Base-by-base conservation (phyloP, 2,113 vertebrate genomes). In the Equus quagga region DNA sequence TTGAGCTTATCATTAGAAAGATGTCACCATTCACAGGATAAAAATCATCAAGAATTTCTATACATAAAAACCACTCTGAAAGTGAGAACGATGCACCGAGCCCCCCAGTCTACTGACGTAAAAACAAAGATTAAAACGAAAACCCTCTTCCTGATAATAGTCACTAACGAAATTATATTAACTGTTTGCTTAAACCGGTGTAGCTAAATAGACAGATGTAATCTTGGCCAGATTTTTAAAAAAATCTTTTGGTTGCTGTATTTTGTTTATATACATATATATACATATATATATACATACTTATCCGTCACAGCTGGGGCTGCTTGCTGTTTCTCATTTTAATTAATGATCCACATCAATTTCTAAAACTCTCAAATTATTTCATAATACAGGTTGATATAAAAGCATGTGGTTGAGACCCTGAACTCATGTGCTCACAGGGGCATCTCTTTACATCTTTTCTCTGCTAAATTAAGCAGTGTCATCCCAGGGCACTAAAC, bases 11-110 rank as follows among this genome's bases (percentile, higher is more conserved):
- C 64, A 26, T 41, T 54, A 70, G 80, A 65, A 97, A 96, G 60
- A 91, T 72, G 76, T 28, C 72, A 60, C 28, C 49, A 51, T 60
- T n/a, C 65, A 70, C 6, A n/a, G 58, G 54, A 81, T 65, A 88
- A 96, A 96, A 97, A 94, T 70, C 46, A 95, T 65, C 67, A 73
- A 95, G 75, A 92, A 80, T 56, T 83, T 60, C 54, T 81, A 12
- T 49, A 80, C 24, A 23, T 24, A 46, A 73, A 91, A 93, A 31
- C 33, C 11, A 33, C 49, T 95, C 85, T 46, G 70, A 46, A 89
- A 96, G 23, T 54, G 8, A 90, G 73, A 58, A 28, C 9, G 70
- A 67, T 9, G 17, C 1, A 78, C 49, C 67, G 36, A 67, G 3
- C 2, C 23, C 31, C 4, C 15, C 13, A 10, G 9, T 13, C 76